A percentile compares a stretch with the other conserved stretches of the same genome.
Conservation (phyloP, 2,797 vertebrate species). For the Paratrypauchen microcephalus region DNA sequence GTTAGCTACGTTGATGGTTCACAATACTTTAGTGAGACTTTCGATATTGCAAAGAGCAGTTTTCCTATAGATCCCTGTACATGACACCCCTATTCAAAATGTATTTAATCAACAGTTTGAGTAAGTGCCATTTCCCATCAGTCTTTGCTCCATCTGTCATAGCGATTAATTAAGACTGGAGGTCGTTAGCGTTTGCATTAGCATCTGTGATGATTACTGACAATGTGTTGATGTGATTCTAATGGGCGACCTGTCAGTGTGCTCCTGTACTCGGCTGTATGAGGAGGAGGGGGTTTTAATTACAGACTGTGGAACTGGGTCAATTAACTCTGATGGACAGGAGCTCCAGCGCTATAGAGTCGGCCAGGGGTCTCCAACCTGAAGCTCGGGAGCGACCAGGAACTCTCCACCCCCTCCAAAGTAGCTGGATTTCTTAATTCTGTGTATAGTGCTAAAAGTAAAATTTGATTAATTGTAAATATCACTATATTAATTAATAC, state of each 20-base stretch:
- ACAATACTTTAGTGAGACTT: no score
- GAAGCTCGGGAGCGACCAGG: no score
- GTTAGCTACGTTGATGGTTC: no score
- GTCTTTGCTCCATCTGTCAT: background rate
- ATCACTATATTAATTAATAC: no score
- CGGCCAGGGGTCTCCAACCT: no score
- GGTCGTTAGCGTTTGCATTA: conserved; percentile 18
- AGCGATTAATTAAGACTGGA: conserved; percentile 7
- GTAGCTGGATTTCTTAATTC: no score
- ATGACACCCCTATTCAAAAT: no score
- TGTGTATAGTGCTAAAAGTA: no score
- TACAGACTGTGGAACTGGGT: background rate
- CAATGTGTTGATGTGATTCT: background rate
- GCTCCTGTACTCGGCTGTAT: background rate
- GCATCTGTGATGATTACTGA: conserved; percentile 11
- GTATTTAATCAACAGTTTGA: background rate
- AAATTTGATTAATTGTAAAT: no score
- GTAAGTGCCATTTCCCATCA: background rate
- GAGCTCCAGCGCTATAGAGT: no score
- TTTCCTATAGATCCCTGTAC: background rate
- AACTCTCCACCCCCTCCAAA: background rate
- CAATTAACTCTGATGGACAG: background rate
- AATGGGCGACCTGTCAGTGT: conserved; percentile 9
- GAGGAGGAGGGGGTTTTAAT: conserved; percentile 5
- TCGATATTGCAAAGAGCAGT: background rate